phyloP scores from a whole-genome alignment of 2,113 vertebrate species.

The Alouatta palliata region DNA sequence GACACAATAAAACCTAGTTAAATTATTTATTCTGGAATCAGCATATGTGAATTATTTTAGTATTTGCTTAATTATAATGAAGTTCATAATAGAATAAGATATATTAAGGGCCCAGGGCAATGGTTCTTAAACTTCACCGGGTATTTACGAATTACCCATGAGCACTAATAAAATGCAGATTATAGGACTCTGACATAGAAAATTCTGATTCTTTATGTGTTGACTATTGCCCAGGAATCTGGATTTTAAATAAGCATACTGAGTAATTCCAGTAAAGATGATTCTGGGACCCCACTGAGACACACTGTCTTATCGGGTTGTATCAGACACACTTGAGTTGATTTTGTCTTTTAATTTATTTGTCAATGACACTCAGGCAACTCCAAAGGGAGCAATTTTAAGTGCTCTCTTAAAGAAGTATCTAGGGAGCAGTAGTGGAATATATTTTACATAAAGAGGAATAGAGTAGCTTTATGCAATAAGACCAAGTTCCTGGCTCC shows the following conservation, averaged over 20 bases:
- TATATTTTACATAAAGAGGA: not conserved
- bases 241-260: not conserved
- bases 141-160: not conserved
- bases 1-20: not conserved
- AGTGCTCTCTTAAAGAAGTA: slow-evolving; percentile 30
- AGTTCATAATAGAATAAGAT: not conserved
- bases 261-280: not conserved
- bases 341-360: slow-evolving; percentile 32
- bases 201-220: not conserved
- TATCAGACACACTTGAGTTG: not conserved
- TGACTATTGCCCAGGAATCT: not conserved
- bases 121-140: not conserved
- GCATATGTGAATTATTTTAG: not conserved
- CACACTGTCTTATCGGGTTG: not conserved
- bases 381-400: slow-evolving; percentile 34
- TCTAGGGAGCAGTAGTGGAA: slow-evolving; percentile 38
- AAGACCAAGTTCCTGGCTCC: slow-evolving; percentile 45
- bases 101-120: not conserved
- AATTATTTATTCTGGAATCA: not conserved
- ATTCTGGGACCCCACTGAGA: not conserved
- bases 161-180: not conserved
- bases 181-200: not conserved
- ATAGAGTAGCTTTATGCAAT: slow-evolving; percentile 8
- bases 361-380: slow-evolving; percentile 13
- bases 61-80: not conserved